Evolutionary conservation across 2,113 vertebrate genomes (phyloP).

Genomic region (Erythrolamprus reginae): DNA sequence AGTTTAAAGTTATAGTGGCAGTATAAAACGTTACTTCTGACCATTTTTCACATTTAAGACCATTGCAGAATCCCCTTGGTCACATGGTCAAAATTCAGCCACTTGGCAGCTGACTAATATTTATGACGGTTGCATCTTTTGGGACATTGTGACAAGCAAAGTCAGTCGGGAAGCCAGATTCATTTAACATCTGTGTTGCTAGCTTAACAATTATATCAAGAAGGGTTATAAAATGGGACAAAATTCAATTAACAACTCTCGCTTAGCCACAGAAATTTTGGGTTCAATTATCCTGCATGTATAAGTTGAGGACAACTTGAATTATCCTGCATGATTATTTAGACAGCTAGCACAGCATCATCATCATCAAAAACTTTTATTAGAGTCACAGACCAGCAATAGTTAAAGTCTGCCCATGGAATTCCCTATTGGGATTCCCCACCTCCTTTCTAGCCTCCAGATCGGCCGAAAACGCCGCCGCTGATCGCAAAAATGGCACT

Average conservation of each 20-base stretch:
- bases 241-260: background rate
- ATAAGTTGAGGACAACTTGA: background rate
- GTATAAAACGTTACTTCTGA: background rate
- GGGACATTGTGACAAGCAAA: background rate
- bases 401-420: no score
- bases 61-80: background rate
- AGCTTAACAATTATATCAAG: background rate
- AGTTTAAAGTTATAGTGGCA: background rate
- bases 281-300: background rate
- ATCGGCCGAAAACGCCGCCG: no score
- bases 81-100: background rate
- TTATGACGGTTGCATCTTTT: background rate
- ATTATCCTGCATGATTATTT: background rate
- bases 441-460: no score
- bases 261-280: background rate
- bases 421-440: no score
- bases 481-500: no score
- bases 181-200: background rate
- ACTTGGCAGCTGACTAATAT: background rate
- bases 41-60: background rate
- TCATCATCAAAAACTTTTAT: no score
- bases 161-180: background rate
- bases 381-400: no score
- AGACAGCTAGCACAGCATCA: no score
- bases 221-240: background rate